These are phyloP conservation scores for Ceratina calcarata DNA, from an alignment of 1,140 invertebrate species.

Conservation along the genomic window DNA sequence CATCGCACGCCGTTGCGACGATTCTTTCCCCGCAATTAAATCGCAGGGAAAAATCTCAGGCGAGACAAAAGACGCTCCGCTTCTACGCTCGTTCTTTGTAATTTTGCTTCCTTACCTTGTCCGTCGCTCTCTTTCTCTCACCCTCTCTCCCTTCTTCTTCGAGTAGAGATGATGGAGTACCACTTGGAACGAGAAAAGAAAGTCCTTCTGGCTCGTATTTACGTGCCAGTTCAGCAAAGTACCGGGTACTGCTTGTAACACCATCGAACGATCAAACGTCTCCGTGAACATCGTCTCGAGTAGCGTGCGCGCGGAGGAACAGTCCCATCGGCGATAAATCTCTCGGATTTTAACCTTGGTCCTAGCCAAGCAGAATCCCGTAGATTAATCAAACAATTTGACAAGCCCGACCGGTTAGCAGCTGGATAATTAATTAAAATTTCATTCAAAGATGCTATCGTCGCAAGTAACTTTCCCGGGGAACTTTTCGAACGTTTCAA, in stretches of 20 bases:
- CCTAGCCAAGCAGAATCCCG: background rate
- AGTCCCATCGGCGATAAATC: background rate
- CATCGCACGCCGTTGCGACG: constrained; percentile 22
- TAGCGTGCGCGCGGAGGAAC: background rate
- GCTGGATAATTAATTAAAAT: constrained; percentile 42
- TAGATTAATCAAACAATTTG: constrained; percentile 30
- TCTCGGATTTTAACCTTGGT: background rate
- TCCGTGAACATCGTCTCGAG: background rate
- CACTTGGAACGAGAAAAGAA: constrained; percentile 50
- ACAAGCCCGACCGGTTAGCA: background rate
- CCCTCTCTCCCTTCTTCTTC: background rate
- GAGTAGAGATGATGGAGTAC: constrained; percentile 27
- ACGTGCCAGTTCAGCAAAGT: constrained; percentile 46
- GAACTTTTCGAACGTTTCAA: constrained; percentile 31
- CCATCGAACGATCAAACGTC: constrained; percentile 40
- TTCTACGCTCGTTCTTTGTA: constrained; percentile 40
- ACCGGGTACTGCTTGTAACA: constrained; percentile 21
- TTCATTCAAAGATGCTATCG: constrained; percentile 41
- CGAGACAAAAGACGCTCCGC: constrained; percentile 48
- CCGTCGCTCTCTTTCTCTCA: background rate
- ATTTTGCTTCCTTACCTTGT: background rate
- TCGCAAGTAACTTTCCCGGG: constrained; percentile 20
- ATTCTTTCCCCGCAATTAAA: constrained; percentile 62
- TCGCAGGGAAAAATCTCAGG: constrained; percentile 48
- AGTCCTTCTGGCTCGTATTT: constrained; percentile 55